phyloP scores from a whole-genome alignment of 2,797 vertebrate genomes.

The Arctocebus calabarensis region DNA sequence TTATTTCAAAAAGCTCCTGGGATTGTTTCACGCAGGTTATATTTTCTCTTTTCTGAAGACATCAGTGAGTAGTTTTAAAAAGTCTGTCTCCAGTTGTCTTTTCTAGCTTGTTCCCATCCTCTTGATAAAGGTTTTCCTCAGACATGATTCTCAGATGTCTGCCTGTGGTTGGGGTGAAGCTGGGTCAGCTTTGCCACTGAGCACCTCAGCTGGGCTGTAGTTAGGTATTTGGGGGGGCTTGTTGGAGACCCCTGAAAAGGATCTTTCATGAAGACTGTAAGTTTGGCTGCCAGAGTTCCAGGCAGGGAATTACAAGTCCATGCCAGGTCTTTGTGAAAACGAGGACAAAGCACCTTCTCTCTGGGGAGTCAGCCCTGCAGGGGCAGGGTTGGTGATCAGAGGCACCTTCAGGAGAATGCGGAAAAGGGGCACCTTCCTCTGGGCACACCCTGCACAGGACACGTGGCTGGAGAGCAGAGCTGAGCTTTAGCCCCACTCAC shows the following conservation, averaged over 20 bases:
- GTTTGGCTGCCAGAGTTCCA: background rate
- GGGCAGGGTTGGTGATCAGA: background rate
- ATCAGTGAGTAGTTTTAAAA: background rate
- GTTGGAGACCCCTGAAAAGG: background rate
- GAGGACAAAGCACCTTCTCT: background rate
- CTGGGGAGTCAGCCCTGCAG: background rate
- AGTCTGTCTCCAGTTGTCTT: background rate
- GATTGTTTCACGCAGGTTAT: background rate
- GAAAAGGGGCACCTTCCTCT: background rate
- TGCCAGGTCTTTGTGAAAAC: background rate
- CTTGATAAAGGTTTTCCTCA: background rate
- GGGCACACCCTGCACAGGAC: background rate
- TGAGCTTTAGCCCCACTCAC: background rate
- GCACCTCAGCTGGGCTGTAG: background rate
- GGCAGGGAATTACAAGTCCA: background rate
- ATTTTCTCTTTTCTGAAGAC: background rate
- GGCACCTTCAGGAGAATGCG: background rate
- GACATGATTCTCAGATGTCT: background rate
- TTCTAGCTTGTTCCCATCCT: background rate
- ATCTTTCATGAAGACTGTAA: background rate
- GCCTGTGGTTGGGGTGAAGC: background rate
- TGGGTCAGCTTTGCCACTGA: background rate
- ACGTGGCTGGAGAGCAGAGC: fast-evolving
- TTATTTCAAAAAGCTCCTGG: background rate
- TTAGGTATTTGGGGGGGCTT: background rate